Evolutionary conservation across 2,888 invertebrate species (phyloP).

Genomic region (Ceriagrion tenellum): DNA sequence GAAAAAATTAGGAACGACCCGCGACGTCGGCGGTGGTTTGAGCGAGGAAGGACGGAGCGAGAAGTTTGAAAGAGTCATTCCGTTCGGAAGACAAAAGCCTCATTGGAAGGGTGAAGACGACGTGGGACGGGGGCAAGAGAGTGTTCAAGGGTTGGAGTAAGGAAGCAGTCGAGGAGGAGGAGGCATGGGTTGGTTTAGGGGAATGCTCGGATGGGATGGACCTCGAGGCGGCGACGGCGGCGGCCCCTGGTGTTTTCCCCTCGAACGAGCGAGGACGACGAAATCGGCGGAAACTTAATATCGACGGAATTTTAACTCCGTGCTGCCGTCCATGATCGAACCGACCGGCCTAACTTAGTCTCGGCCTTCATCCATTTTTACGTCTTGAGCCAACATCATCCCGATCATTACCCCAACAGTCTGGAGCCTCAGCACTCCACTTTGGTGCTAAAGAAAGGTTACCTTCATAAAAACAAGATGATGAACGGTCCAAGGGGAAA

Average conservation of each 20-base stretch:
- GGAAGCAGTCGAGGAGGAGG: neutral
- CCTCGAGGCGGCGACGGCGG: neutral
- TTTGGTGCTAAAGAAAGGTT: neutral
- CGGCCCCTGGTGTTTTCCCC: neutral
- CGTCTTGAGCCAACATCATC: conserved; percentile 9
- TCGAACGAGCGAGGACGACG: conserved; percentile 20
- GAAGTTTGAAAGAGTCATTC: conserved; percentile 62
- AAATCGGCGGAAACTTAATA: conserved; percentile 49
- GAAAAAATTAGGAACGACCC: neutral
- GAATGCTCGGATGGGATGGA: neutral
- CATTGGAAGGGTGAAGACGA: neutral
- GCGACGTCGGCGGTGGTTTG: neutral
- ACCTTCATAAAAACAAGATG: conserved; percentile 11
- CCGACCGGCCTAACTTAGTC: neutral
- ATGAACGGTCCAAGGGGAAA: neutral
- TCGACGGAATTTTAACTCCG: conserved; percentile 58
- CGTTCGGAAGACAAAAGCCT: conserved; percentile 51
- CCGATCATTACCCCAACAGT: neutral
- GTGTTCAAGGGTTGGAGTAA: neutral
- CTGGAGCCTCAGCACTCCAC: neutral
- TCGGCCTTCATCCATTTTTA: conserved; percentile 19
- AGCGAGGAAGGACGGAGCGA: neutral
- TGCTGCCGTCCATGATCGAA: neutral
- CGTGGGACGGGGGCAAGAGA: neutral
- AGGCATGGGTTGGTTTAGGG: neutral